Conservation (phyloP, 2,888 invertebrate species). For the Euphydryas editha region DNA sequence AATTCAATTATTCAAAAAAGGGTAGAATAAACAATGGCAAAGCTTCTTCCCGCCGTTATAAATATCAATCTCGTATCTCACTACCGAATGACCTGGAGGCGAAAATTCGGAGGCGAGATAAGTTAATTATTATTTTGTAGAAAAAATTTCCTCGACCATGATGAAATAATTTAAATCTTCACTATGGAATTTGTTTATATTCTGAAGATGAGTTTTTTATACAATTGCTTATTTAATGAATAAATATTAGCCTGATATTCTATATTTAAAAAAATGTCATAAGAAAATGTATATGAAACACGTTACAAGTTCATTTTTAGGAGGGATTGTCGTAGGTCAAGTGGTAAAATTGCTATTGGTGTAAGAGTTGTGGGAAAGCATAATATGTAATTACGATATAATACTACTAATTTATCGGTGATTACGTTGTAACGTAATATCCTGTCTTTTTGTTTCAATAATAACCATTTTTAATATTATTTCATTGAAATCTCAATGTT, state of each 20-base stretch:
- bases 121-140: conserved; percentile 64
- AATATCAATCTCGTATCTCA: conserved; percentile 34
- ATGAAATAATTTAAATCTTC: conserved; percentile 61
- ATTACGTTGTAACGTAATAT: neutral
- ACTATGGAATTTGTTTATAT: conserved; percentile 40
- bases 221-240: conserved; percentile 37
- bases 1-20: conserved; percentile 11
- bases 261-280: conserved; percentile 16
- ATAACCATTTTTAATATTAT: too few species aligned
- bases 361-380: neutral
- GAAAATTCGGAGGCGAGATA: conserved; percentile 47
- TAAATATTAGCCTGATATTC: conserved; percentile 25
- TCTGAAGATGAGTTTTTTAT: conserved; percentile 34
- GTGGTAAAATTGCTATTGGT: neutral
- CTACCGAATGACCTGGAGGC: conserved; percentile 37
- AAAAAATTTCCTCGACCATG: conserved; percentile 49
- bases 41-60: conserved; percentile 7
- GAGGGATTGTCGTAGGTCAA: neutral
- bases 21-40: conserved; percentile 13
- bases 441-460: neutral
- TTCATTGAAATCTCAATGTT: too few species aligned
- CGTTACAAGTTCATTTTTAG: neutral
- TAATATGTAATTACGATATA: neutral
- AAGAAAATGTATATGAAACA: neutral
- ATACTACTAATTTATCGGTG: neutral